Evolutionary conservation across 2,113 vertebrate species (phyloP).

Genomic region (Terrapene triunguis): DNA sequence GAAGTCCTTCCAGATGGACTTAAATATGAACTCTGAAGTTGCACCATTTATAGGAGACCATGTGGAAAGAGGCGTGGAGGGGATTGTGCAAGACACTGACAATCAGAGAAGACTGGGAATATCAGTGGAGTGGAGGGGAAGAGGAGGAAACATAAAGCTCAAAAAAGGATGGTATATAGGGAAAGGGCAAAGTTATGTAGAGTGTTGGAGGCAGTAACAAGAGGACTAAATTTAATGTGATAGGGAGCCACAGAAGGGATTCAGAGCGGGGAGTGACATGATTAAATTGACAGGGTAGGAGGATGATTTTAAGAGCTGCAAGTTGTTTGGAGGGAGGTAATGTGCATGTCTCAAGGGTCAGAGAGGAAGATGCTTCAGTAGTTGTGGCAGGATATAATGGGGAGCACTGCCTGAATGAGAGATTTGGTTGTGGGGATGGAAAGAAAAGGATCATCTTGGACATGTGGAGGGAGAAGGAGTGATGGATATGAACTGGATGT

Average conservation of each 20-base stretch:
- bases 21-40: neutral
- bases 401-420: neutral
- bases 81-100: neutral
- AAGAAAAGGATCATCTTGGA: neutral
- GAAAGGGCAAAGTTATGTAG: neutral
- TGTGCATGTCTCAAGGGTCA: neutral
- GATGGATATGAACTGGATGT: neutral
- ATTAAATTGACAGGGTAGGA: neutral
- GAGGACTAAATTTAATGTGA: neutral
- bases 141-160: neutral
- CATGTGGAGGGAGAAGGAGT: neutral
- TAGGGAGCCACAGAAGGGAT: neutral
- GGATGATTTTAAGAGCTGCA: neutral
- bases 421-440: neutral
- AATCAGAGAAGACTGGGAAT: neutral
- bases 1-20: neutral
- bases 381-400: neutral
- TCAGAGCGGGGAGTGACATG: neutral
- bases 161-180: neutral
- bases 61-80: neutral
- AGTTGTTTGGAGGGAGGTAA: neutral
- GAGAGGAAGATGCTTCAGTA: neutral
- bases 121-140: neutral
- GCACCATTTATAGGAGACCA: neutral
- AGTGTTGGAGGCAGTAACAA: neutral